Evolutionary conservation across 2,113 vertebrate genomes (phyloP), one percentile per base, ranked within the genome.

Genomic region (Xiphophorus hellerii): DNA sequence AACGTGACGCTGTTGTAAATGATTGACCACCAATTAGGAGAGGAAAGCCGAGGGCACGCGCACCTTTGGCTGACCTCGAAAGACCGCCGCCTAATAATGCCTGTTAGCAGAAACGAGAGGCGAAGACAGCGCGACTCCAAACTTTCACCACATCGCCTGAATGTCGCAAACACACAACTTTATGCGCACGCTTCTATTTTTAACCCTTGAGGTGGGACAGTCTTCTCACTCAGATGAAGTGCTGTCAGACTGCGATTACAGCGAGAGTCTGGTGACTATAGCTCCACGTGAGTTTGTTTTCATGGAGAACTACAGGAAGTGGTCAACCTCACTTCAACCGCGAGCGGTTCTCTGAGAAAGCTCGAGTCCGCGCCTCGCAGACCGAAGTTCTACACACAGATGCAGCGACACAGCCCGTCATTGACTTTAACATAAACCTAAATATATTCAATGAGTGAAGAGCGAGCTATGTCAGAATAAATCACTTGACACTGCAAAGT

Each of bases 281-380:
- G 82, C 85, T 88, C 87, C 93, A 94, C 92, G 91, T 93, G 94
- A 94, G 92, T 91, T 93, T 94, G 94, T 94, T 94, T 94, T 93
- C 90, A 88, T 91, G 66, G 48, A 64, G 73, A 73, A 78, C 77
- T 85, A 48, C 90, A 92, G 93, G 93, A 94, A 93, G 92, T 90
- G 70, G 63, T 13, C 58, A 66, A 15, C 29, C 51, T 80, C 81
- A 79, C 86, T 82, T 31, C 66, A 65, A 54, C 70, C 78, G 58
- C 68, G 48, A 30, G 64, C 48, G 27, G 60, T 25, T 65, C 25
- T 14, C 70, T 51, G 42, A 31, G 62, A n/a, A 12, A 63, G 58
- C 58, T 61, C 61, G 67, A 54, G 42, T 29, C 61, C 72, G 17
- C 61, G 30, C 39, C 17, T 58, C n/a, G 12, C 42, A 51, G 48